phyloP scores from a whole-genome alignment of 2,113 vertebrate genomes.

The Empidonax traillii region DNA sequence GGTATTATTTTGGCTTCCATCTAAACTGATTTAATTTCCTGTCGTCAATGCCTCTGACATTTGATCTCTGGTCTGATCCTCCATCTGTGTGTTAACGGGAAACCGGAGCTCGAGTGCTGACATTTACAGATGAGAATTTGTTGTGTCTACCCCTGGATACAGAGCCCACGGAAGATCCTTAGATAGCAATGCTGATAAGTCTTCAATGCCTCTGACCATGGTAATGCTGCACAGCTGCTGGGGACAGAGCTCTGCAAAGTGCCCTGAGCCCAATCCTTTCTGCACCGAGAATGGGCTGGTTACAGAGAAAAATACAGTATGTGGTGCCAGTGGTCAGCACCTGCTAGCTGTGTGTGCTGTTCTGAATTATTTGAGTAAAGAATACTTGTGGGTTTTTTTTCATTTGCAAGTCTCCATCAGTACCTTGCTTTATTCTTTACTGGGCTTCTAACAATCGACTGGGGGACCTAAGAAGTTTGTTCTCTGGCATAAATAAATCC shows the following conservation, averaged over 20 bases:
- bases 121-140: slow-evolving; percentile 41
- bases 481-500: background rate
- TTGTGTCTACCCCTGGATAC: slow-evolving; percentile 13
- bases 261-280: background rate
- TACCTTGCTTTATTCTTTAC: background rate
- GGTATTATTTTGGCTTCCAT: background rate
- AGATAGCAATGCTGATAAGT: background rate
- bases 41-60: background rate
- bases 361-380: background rate
- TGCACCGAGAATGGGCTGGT: background rate
- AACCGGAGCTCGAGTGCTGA: background rate
- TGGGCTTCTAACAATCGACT: background rate
- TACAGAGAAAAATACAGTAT: background rate
- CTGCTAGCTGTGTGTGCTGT: background rate
- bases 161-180: background rate
- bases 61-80: slow-evolving; percentile 5
- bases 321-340: background rate
- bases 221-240: background rate
- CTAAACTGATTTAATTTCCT: background rate
- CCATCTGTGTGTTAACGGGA: background rate
- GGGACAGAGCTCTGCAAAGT: background rate
- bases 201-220: background rate
- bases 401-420: background rate
- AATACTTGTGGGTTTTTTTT: background rate
- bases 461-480: background rate